These are phyloP conservation scores for Araneus ventricosus DNA, from an alignment of 1,140 invertebrate species.

Conservation along the genomic window DNA sequence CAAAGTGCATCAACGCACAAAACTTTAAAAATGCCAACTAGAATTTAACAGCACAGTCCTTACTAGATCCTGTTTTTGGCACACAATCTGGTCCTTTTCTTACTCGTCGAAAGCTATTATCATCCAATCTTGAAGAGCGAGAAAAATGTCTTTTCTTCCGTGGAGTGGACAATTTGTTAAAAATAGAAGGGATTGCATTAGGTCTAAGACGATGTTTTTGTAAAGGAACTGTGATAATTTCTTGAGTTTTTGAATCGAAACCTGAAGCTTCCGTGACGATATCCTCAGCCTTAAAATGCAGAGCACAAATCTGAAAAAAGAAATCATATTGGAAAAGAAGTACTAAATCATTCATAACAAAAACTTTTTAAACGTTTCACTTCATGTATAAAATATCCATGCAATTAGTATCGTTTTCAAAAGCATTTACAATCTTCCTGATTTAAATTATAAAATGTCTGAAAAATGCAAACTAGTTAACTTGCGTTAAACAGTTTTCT, in stretches of 20 bases:
- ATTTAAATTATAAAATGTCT: too few relatives aligned
- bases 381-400: neutral
- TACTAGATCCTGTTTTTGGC: neutral
- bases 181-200: neutral
- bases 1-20: neutral
- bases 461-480: too few relatives aligned
- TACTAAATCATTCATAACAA: neutral
- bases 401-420: too few relatives aligned
- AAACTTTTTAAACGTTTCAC: too few relatives aligned
- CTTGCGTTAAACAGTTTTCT: too few relatives aligned
- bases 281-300: constrained; percentile 36
- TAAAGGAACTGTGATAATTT: constrained; percentile 34
- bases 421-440: too few relatives aligned
- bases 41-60: neutral
- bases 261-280: constrained; percentile 12
- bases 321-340: neutral
- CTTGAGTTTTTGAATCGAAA: constrained; percentile 39
- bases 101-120: neutral
- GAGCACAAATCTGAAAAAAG: constrained; percentile 30
- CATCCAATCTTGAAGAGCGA: neutral
- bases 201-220: neutral
- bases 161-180: neutral
- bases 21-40: neutral
- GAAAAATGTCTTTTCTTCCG: neutral
- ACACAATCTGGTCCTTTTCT: neutral